phyloP scores from a whole-genome alignment of 1,140 invertebrate species.

The Trissolcus basalis region DNA sequence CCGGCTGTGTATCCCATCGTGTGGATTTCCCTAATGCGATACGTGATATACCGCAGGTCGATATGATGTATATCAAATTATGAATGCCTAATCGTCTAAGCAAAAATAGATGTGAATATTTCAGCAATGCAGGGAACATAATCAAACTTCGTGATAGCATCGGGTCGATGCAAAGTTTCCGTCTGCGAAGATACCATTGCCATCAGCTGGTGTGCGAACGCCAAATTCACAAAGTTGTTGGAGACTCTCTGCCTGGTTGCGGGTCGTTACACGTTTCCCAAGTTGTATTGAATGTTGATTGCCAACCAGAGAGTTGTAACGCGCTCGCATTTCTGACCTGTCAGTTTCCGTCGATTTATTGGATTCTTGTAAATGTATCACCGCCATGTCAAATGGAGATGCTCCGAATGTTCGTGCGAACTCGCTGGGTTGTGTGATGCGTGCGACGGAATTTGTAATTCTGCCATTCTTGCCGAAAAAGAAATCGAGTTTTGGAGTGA shows the following conservation, averaged over 20 bases:
- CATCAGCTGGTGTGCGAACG: not conserved
- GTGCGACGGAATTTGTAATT: too few relatives aligned
- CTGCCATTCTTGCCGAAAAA: too few relatives aligned
- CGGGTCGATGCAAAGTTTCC: slow-evolving; percentile 11
- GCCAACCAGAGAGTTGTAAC: not conserved
- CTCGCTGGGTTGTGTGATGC: too few relatives aligned
- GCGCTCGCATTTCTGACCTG: too few relatives aligned
- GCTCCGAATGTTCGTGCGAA: too few relatives aligned
- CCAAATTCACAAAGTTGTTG: slow-evolving; percentile 2
- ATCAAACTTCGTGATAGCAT: slow-evolving; percentile 20
- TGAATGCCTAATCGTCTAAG: slow-evolving; percentile 15
- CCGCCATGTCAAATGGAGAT: too few relatives aligned
- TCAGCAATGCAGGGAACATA: slow-evolving; percentile 6
- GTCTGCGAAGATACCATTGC: not conserved
- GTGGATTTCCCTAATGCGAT: slow-evolving; percentile 17
- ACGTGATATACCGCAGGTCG: slow-evolving; percentile 32
- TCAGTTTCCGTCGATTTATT: too few relatives aligned
- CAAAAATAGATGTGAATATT: slow-evolving; percentile 46
- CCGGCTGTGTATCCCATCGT: not conserved
- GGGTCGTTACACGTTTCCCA: not conserved
- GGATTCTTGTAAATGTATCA: too few relatives aligned
- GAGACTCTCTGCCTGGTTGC: not conserved
- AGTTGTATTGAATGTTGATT: not conserved
- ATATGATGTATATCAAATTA: slow-evolving; percentile 45
- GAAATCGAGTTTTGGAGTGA: too few relatives aligned